Evolutionary conservation across 1,140 invertebrate species (phyloP).

Genomic region (Metopolophium dirhodum): DNA sequence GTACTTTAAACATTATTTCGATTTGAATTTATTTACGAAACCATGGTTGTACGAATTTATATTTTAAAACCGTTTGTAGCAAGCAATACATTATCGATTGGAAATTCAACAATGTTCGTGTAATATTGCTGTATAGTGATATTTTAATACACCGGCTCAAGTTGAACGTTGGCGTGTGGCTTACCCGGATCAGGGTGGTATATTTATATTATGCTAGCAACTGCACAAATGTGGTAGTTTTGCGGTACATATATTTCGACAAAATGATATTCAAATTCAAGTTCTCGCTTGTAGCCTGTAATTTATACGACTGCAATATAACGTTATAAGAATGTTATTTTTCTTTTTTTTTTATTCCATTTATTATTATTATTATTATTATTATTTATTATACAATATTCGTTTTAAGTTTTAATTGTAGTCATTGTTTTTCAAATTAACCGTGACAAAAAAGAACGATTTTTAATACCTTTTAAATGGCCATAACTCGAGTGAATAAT

Average conservation of each 20-base stretch:
- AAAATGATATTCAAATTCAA: background rate
- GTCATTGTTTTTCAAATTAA: background rate
- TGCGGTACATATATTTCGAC: background rate
- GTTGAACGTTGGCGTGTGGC: background rate
- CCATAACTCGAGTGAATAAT: background rate
- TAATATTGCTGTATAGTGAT: conserved; percentile 15
- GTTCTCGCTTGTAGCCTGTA: background rate
- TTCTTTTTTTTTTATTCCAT: no score
- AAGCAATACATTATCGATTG: background rate
- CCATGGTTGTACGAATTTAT: background rate
- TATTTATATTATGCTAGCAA: background rate
- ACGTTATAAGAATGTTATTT: background rate
- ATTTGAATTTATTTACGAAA: background rate
- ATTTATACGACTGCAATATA: background rate
- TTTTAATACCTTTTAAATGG: background rate
- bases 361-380: background rate
- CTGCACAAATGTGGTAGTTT: background rate
- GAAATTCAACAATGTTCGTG: background rate
- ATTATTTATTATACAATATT: background rate
- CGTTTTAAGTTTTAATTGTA: background rate
- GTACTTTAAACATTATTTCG: background rate
- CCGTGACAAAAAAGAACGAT: background rate
- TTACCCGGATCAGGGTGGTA: background rate
- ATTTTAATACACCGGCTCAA: conserved; percentile 5
- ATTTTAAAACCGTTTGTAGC: background rate